Evolutionary conservation across 2,888 invertebrate species (phyloP), one percentile per base, ranked within the genome.

Genomic region (Apodemia duryi): DNA sequence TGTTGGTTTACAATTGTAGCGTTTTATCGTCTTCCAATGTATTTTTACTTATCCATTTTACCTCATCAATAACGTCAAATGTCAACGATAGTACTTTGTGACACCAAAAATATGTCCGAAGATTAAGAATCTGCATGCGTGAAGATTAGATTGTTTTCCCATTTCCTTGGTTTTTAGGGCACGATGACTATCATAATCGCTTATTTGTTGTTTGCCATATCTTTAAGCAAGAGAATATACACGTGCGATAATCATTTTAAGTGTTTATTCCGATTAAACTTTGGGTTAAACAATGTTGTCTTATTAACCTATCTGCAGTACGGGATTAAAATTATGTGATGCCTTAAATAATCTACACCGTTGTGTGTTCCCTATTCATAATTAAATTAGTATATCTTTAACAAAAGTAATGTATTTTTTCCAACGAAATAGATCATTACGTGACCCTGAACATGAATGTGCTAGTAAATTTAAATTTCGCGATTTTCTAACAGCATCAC

Each of bases 31-130:
- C 57, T 32, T 57, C 57, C 29, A 32, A 52, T n/a, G 62, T 61
- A 54, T 54, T 46, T 46, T 65, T 63, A 65, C 67, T 65, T 65
- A 65, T 57, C 65, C 65, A 67, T 61, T 52, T 67, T 63, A 43
- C 61, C 64, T 63, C 62, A 65, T 54, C 67, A 63, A 61, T 54
- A n/a, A 41, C 54, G 54, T 65, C 63, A 63, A 61, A 63, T 63
- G 63, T 65, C 65, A 61, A 63, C 63, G 46, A 57, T 57, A 57
- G 32, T 54, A 54, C 28, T 32, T n/a, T 28, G 10, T 54, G 54
- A 32, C 54, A 54, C 5, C 29, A 46, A 32, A 32, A 54, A 54
- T 32, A 11, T 54, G 54, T 54, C 32, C 29, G 29, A 54, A 54
- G 54, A 29, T 54, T 29, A 13, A 28, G 29, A 54, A 54, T 54